Percentiles rank a stretch among this genome's conserved stretches.
These are phyloP conservation scores for Natator depressus DNA, from an alignment of 2,113 vertebrate genomes.

Conservation along the genomic window DNA sequence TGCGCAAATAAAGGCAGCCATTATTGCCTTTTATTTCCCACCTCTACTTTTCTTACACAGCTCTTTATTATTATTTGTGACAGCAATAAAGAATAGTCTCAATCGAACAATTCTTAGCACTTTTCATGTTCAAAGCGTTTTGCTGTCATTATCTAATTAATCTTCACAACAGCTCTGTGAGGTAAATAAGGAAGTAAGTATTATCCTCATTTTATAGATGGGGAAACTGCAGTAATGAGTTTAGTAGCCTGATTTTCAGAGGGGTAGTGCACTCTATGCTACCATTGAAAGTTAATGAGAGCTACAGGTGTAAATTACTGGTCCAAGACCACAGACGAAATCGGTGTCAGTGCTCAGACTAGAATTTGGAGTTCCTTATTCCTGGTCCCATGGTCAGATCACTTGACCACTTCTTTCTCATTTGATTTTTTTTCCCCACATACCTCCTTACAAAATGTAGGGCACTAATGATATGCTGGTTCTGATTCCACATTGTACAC, in stretches of 20 bases:
- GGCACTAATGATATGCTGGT: not conserved
- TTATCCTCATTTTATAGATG: conserved; percentile 59
- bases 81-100: conserved; percentile 70
- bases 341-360: not conserved
- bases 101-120: conserved; percentile 71
- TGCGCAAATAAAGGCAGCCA: conserved; percentile 77
- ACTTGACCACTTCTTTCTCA: not conserved
- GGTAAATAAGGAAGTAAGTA: conserved; percentile 60
- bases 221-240: conserved; percentile 61
- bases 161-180: conserved; percentile 62
- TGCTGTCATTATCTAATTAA: conserved; percentile 75
- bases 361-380: not conserved
- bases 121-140: conserved; percentile 60
- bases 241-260: conserved; percentile 67
- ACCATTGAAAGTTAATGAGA: conserved; percentile 57
- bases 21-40: conserved; percentile 75
- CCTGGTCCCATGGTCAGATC: not conserved
- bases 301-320: not conserved
- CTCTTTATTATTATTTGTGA: conserved; percentile 71
- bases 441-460: not conserved
- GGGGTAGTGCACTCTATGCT: conserved; percentile 51
- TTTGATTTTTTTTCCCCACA: not conserved
- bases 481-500: not conserved
- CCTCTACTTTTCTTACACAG: conserved; percentile 67
- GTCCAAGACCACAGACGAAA: conserved; percentile 10